Evolutionary conservation across 2,888 invertebrate genomes (phyloP).

Genomic region (Sinotaia quadrata): DNA sequence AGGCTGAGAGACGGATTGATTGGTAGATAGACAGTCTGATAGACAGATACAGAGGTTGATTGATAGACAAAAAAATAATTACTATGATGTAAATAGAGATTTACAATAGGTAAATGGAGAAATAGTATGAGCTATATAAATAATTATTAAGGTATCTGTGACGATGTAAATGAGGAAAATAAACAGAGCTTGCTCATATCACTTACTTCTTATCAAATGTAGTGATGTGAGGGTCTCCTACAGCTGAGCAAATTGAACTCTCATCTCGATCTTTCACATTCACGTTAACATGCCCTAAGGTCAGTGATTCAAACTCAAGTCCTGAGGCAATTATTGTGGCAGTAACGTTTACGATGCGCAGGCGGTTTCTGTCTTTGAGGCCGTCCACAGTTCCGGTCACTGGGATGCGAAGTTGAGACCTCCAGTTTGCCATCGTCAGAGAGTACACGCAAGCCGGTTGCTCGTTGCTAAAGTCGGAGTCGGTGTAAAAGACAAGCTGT

Average conservation of each 20-base stretch:
- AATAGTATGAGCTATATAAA: not conserved
- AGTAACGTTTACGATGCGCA: slow-evolving; percentile 37
- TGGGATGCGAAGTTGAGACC: slow-evolving; percentile 35
- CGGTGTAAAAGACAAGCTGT: slow-evolving; percentile 41
- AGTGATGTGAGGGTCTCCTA: slow-evolving; percentile 49
- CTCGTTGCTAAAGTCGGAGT: slow-evolving; percentile 20
- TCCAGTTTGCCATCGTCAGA: slow-evolving; percentile 46
- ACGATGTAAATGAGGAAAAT: too few relatives aligned
- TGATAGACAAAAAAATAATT: too few relatives aligned
- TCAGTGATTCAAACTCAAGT: slow-evolving; percentile 14
- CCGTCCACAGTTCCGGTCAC: slow-evolving; percentile 48
- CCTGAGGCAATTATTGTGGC: slow-evolving; percentile 29
- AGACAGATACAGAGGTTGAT: too few relatives aligned
- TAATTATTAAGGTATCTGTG: too few relatives aligned
- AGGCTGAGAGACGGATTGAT: too few relatives aligned
- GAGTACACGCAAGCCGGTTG: slow-evolving; percentile 41
- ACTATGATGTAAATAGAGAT: too few relatives aligned
- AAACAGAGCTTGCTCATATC: too few relatives aligned
- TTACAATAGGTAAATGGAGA: too few relatives aligned
- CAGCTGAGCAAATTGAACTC: slow-evolving; percentile 44
- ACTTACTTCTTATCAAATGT: slow-evolving; percentile 63
- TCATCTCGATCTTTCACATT: slow-evolving; percentile 45
- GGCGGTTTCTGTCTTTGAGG: slow-evolving; percentile 45
- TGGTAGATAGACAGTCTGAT: too few relatives aligned
- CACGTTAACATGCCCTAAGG: slow-evolving; percentile 37